These are phyloP conservation scores for Pentalonia nigronervosa DNA, from an alignment of 1,140 invertebrate species.

Conservation along the genomic window DNA sequence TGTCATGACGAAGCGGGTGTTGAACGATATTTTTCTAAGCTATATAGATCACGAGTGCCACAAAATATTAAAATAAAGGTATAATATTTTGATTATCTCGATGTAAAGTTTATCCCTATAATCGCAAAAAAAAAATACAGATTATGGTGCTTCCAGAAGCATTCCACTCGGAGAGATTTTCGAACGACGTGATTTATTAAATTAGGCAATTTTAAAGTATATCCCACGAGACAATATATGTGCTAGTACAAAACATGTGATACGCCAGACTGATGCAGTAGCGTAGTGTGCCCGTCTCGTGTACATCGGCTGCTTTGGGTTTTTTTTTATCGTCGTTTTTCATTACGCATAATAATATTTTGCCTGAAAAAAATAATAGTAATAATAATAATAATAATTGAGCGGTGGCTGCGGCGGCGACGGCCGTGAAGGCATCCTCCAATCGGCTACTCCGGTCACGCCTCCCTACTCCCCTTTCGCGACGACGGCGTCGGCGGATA, in stretches of 20 bases:
- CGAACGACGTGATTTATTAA: not conserved
- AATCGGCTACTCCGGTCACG: constrained; percentile 49
- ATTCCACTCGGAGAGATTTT: not conserved
- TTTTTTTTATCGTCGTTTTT: not conserved
- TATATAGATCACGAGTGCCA: not conserved
- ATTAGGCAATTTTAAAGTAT: not conserved
- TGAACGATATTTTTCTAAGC: not conserved
- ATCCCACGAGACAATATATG: no score
- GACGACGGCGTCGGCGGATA: not conserved
- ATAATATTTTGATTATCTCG: not conserved
- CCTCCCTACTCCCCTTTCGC: constrained; percentile 4
- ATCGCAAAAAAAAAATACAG: not conserved
- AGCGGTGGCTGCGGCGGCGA: not conserved
- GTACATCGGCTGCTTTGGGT: not conserved
- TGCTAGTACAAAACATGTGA: not conserved
- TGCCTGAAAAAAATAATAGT: not conserved
- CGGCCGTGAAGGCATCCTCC: not conserved
- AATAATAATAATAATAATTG: constrained; percentile 27
- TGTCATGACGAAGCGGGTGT: not conserved
- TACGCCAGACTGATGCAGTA: not conserved
- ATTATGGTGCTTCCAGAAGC: not conserved
- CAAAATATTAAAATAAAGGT: not conserved
- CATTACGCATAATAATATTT: constrained; percentile 17
- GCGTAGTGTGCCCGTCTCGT: not conserved
- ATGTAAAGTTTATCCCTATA: not conserved